A percentile compares a stretch with the other conserved stretches of the same genome.
These are phyloP conservation scores for Sinopyrophorus schimmeli DNA, from an alignment of 2,888 invertebrate genomes.

Conservation along the genomic window DNA sequence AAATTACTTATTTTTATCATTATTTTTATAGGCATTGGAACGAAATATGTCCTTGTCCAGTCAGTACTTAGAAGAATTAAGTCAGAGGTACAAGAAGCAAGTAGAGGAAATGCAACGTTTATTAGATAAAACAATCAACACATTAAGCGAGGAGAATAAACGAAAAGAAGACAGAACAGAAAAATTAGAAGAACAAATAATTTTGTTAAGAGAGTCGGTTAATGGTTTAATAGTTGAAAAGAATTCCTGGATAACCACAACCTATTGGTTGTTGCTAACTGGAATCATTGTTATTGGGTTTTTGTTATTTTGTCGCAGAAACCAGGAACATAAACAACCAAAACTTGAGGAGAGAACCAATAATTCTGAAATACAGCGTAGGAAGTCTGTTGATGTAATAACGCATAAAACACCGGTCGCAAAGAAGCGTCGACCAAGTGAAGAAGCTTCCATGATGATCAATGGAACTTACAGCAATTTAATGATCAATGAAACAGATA, in stretches of 20 bases:
- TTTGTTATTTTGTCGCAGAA: conserved; percentile 59
- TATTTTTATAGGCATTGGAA: conserved; percentile 74
- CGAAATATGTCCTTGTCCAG: conserved; percentile 96
- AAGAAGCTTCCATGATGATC: conserved; percentile 69
- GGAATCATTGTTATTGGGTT: conserved; percentile 58
- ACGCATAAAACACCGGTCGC: conserved; percentile 60
- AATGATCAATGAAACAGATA: conserved; percentile 59
- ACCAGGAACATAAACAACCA: conserved; percentile 44
- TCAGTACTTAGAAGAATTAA: conserved; percentile 95
- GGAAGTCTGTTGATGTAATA: conserved; percentile 70
- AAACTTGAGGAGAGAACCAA: conserved; percentile 16
- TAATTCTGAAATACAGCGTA: conserved; percentile 50
- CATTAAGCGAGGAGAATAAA: conserved; percentile 73
- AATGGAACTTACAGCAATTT: conserved; percentile 62
- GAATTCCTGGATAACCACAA: conserved; percentile 65
- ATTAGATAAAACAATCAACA: conserved; percentile 75
- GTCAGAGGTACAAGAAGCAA: conserved; percentile 92
- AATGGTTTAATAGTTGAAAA: conserved; percentile 64
- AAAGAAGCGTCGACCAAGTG: conserved; percentile 71
- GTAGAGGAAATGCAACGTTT: conserved; percentile 92
- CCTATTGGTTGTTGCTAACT: conserved; percentile 60
- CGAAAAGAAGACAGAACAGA: conserved; percentile 74
- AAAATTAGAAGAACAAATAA: conserved; percentile 63
- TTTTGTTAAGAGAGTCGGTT: conserved; percentile 64
- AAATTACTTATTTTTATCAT: neutral